A percentile compares a stretch with the other conserved stretches of the same genome.
Evolutionary conservation across 2,888 invertebrate species (phyloP).

Genomic region (Melipona beecheii): DNA sequence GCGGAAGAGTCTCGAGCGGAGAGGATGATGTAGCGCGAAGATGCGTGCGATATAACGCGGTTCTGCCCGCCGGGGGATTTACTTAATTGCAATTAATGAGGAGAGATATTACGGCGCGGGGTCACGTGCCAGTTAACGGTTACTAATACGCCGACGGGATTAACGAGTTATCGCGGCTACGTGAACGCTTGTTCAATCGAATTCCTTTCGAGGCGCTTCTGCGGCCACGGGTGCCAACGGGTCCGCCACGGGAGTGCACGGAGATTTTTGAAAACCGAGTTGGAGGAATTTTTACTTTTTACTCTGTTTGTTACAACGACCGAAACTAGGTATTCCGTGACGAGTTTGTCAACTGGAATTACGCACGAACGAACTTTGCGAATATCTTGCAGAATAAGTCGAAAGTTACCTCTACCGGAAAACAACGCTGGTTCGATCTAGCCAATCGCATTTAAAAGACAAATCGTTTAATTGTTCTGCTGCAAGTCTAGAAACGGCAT

Average conservation of each 20-base stretch:
- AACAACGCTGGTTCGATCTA: too few relatives aligned
- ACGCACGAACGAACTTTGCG: too few relatives aligned
- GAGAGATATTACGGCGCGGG: conserved; percentile 80
- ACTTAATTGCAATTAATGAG: conserved; percentile 84
- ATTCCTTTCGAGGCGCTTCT: conserved; percentile 20
- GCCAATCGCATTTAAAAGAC: too few relatives aligned
- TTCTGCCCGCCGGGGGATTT: conserved; percentile 75
- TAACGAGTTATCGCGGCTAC: conserved; percentile 81
- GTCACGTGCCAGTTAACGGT: conserved; percentile 78
- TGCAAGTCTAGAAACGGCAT: too few relatives aligned
- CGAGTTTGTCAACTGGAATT: too few relatives aligned
- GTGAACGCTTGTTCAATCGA: conserved; percentile 27
- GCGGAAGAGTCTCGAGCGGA: conserved; percentile 52
- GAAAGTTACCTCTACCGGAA: too few relatives aligned
- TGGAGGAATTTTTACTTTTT: not conserved
- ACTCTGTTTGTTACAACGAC: too few relatives aligned
- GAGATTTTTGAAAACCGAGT: not conserved
- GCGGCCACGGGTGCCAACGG: too few relatives aligned
- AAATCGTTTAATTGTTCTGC: too few relatives aligned
- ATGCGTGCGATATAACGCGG: conserved; percentile 71
- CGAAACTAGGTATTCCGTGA: too few relatives aligned
- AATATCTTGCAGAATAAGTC: too few relatives aligned
- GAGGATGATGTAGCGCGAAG: conserved; percentile 57
- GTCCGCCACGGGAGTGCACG: not conserved
- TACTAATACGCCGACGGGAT: conserved; percentile 82